Percentiles rank a stretch among this genome's conserved stretches.
Conservation (phyloP, 1,140 invertebrate genomes). For the Nasonia longicornis region DNA sequence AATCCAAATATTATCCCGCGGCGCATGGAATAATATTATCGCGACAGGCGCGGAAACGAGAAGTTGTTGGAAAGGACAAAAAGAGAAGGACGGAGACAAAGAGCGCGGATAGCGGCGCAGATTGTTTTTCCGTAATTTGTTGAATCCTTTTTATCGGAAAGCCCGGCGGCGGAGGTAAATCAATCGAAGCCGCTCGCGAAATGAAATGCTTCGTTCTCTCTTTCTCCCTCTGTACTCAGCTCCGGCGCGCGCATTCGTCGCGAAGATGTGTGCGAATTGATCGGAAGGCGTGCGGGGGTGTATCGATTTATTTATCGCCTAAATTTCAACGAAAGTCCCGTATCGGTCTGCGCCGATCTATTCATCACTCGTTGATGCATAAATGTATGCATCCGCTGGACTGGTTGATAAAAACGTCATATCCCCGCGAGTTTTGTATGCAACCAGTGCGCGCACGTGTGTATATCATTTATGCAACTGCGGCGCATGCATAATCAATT, state of each 20-base stretch:
- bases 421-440: conserved; percentile 10
- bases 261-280: neutral
- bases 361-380: conserved; percentile 17
- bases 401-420: conserved; percentile 31
- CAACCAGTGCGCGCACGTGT: neutral
- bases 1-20: neutral
- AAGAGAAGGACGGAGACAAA: conserved; percentile 33
- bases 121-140: conserved; percentile 44
- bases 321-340: neutral
- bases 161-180: conserved; percentile 32
- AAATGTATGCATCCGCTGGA: neutral
- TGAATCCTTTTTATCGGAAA: conserved; percentile 39
- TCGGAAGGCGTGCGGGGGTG: neutral
- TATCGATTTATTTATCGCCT: neutral
- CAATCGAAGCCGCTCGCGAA: conserved; percentile 41
- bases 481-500: conserved; percentile 39
- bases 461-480: conserved; percentile 17
- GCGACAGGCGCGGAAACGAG: conserved; percentile 6
- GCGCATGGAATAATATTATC: neutral
- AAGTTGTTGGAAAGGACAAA: conserved; percentile 34
- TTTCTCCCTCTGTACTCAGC: neutral
- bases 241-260: no score
- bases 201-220: conserved; percentile 41
- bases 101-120: conserved; percentile 8
- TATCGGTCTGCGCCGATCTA: neutral